Evolutionary conservation across 2,113 vertebrate genomes (phyloP).

Genomic region (Varanus komodoensis): DNA sequence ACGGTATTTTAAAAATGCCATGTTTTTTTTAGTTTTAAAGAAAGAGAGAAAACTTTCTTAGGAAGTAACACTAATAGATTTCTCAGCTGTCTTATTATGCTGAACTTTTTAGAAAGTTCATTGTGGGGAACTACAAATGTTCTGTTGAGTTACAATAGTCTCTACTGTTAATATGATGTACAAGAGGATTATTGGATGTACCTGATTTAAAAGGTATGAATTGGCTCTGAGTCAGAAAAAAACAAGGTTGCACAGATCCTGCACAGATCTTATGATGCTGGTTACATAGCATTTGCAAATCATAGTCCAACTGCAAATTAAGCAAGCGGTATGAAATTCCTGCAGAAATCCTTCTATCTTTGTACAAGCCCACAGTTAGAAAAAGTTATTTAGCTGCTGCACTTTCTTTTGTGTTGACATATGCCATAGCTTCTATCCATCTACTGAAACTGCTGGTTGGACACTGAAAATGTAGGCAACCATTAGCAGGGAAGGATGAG

Average conservation of each 20-base stretch:
- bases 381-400: background rate
- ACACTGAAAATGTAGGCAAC: too few species aligned
- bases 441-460: too few species aligned
- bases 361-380: background rate
- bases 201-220: background rate
- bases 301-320: background rate
- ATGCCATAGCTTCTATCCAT: too few species aligned
- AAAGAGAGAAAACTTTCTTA: background rate
- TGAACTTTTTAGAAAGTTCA: background rate
- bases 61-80: background rate
- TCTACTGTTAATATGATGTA: background rate
- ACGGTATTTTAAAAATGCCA: too few species aligned
- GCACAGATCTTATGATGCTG: background rate
- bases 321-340: too few species aligned
- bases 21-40: too few species aligned
- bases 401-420: too few species aligned
- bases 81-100: background rate
- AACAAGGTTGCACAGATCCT: background rate
- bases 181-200: background rate
- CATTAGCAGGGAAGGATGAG: too few species aligned
- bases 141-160: background rate
- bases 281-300: background rate
- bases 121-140: background rate
- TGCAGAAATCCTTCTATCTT: background rate
- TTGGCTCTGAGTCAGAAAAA: background rate